Conservation (phyloP, 1,140 invertebrate species). For the Archegozetes longisetosus region DNA sequence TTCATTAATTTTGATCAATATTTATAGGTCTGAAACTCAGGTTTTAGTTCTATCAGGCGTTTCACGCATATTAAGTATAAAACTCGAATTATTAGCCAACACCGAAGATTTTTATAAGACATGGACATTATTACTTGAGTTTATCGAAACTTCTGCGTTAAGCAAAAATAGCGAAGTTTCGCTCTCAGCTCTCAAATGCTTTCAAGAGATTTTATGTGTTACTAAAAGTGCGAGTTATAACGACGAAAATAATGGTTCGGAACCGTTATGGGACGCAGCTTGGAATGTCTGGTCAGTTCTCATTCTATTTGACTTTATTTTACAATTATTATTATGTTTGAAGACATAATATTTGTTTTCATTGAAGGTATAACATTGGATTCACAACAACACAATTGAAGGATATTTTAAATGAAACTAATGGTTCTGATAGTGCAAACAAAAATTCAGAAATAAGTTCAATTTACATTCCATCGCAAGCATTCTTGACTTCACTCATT, state of each 20-base stretch:
- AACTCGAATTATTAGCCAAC: slow-evolving; percentile 56
- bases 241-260: not conserved
- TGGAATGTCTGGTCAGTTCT: not conserved
- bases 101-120: slow-evolving; percentile 77
- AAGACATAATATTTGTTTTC: not conserved
- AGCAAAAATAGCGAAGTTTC: slow-evolving; percentile 89
- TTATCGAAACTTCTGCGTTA: slow-evolving; percentile 77
- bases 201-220: slow-evolving; percentile 65
- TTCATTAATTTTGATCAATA: too few relatives aligned
- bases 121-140: slow-evolving; percentile 79
- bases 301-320: too few relatives aligned
- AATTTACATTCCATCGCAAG: slow-evolving; percentile 69
- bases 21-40: slow-evolving; percentile 65
- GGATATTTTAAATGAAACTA: not conserved
- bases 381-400: not conserved
- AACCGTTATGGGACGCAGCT: not conserved
- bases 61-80: slow-evolving; percentile 68
- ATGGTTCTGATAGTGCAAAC: not conserved
- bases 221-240: not conserved
- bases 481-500: slow-evolving; percentile 77
- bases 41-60: slow-evolving; percentile 56
- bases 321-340: too few relatives aligned
- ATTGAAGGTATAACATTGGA: not conserved
- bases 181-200: slow-evolving; percentile 79
- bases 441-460: slow-evolving; percentile 34